A percentile compares a stretch with the other conserved stretches of the same genome.
phyloP scores from a whole-genome alignment of 2,113 vertebrate species.

The Mus spicilegus region DNA sequence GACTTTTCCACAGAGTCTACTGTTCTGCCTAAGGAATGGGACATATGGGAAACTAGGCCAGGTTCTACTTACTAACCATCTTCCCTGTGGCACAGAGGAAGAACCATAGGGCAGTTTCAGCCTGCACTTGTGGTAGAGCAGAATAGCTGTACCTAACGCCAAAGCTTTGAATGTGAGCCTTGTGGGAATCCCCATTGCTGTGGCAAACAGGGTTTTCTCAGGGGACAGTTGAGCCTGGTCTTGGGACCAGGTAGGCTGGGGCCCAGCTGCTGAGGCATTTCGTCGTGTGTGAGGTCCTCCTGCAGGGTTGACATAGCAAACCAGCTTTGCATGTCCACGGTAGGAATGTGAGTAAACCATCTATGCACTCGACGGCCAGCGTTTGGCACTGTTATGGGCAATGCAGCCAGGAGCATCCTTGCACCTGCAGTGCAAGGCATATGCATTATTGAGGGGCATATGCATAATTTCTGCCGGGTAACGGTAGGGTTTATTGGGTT shows the following conservation, averaged over 20 bases:
- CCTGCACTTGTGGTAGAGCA: background rate
- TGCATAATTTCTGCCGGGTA: background rate
- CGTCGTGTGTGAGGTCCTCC: background rate
- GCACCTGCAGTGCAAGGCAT: too few species aligned
- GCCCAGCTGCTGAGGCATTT: background rate
- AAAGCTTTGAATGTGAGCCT: background rate
- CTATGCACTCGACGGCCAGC: too few species aligned
- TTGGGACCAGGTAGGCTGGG: background rate
- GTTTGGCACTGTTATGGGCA: background rate
- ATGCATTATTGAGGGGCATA: background rate
- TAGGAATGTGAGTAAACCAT: background rate
- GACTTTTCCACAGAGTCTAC: background rate
- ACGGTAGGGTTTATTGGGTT: background rate
- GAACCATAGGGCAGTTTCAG: fast-evolving
- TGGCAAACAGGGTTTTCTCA: background rate
- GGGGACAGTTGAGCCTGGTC: background rate
- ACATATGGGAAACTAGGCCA: background rate
- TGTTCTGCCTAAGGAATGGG: background rate
- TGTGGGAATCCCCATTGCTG: too few species aligned
- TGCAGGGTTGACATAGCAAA: background rate
- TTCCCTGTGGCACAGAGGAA: background rate
- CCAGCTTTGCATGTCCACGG: background rate
- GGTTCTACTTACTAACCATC: too few species aligned
- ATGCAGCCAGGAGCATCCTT: too few species aligned
- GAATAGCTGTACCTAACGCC: background rate